Evolutionary conservation across 2,888 invertebrate genomes (phyloP), one percentile per base, ranked within the genome.

Genomic region (Pteria penguin): DNA sequence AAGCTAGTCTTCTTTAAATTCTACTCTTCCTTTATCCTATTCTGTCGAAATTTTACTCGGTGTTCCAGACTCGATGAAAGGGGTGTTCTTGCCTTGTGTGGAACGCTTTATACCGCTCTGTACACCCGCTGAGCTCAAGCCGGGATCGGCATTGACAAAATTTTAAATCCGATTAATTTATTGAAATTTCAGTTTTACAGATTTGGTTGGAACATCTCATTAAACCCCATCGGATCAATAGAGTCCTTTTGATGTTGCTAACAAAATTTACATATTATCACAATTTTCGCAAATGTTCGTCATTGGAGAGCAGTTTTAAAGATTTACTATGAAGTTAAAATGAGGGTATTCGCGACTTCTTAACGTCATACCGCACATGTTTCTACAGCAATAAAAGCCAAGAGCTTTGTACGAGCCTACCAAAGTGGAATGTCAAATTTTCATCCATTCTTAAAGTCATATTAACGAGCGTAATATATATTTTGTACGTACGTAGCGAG

Each of bases 141-240:
- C 67, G 32, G 57, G 73, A 67, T 71, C 57, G 55, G 61, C 62
- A 71, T 76, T 76, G 72, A 76, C 55, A 70, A 62, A n/a, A 52
- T 33, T 29, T 61, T 55, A 72, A 72, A 72, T 76, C 76, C 72
- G 72, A 76, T 76, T 76, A 72, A 68, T 31, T 26, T 63, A 45
- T 72, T 63, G 31, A 62, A 72, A 76, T 72, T 72, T 71, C 63
- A 60, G 72, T 76, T 76, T 76, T 58, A 68, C 68, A 72, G 67
- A 36, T 27, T 54, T 61, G 58, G 29, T 65, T 57, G 67, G 67
- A 72, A 72, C 67, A 76, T 68, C 71, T 72, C 76, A 67, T 68
- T 62, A 60, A 68, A 45, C 61, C 57, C 67, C 57, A 60, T 67
- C 68, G 65, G 76, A 66, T 72, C 72, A 69, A 63, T 74, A 62